Evolutionary conservation across 2,797 vertebrate genomes (phyloP), one percentile per base, ranked within the genome.

Genomic region (Pyrocephalus nanus): DNA sequence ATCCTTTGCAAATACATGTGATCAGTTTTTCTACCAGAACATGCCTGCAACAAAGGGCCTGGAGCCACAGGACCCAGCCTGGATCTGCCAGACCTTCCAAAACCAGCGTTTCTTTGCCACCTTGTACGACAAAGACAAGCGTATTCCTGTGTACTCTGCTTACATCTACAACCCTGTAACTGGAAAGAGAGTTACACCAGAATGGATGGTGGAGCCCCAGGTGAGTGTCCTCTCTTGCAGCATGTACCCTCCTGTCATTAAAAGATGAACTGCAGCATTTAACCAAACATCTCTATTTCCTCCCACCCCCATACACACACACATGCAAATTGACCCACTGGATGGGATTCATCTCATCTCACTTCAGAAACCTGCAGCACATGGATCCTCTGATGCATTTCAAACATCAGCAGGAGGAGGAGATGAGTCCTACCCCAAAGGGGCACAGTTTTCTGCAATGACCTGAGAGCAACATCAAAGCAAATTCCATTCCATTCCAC

Each of bases 41-140:
- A 80, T 26, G 0, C 88, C 95, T 5, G 96, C 97, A 13, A 77
- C 70, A 14, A 11, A 86, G 6, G 83, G 57, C 9, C 53, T 96
- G 29, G 22, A 66, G 20, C 94, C 95, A 0, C 6, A 62, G 11
- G 34, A 4, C 0, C 62, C 87, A 51, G 95, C 73, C 30, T 72
- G 51, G 75, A 97, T 97, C 94, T 97, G 97, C 67, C 97, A 97
- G 64, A 34, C 17, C 34, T 96, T 88, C 54, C 15, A 54, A 15
- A 97, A 96, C 90, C 60, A 40, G 47, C 95, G 96, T 66, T 62
- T 86, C n/a, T 97, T 77, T 47, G 97, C 96, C 48, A 97, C 96
- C 10, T 26, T 97, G 27, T 97, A 97, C 0, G 81, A 97, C 81
- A 89, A 27, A 54, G 21, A 13, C 15, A 51, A 8, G 29, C 90